phyloP scores from a whole-genome alignment of 2,113 vertebrate species.

The Stegastes partitus region DNA sequence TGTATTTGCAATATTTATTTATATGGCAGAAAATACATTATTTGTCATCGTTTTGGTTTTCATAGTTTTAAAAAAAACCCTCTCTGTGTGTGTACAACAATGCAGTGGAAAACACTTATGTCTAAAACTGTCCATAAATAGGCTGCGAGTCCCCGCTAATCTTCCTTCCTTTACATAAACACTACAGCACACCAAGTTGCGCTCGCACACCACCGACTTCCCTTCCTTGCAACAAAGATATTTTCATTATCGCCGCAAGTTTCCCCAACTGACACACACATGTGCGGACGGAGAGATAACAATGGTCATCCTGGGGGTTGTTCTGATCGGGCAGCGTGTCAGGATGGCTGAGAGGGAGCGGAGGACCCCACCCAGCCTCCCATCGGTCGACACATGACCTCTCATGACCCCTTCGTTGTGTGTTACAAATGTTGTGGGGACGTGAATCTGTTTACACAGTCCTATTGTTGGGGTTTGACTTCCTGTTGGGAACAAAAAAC shows the following conservation, averaged over 20 bases:
- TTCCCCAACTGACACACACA: conserved; percentile 25
- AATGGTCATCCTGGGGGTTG: conserved; percentile 41
- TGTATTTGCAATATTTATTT: too few relatives aligned
- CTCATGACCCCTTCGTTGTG: conserved; percentile 3
- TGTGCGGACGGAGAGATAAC: conserved; percentile 40
- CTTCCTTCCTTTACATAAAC: conserved; percentile 75
- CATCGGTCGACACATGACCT: conserved; percentile 28
- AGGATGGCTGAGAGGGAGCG: conserved; percentile 35
- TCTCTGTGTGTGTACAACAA: background rate
- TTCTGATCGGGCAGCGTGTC: conserved; percentile 18
- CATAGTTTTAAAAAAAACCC: background rate
- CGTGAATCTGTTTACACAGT: too few relatives aligned
- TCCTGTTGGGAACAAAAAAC: background rate
- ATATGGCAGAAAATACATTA: background rate
- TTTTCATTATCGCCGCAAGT: conserved; percentile 57
- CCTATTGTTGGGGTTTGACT: too few relatives aligned
- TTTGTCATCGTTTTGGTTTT: background rate
- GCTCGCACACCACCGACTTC: conserved; percentile 13
- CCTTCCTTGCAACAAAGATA: conserved; percentile 58
- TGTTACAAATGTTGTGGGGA: background rate
- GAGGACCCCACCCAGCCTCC: conserved; percentile 2
- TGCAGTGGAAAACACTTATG: conserved; percentile 15
- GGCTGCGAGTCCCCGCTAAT: conserved; percentile 33
- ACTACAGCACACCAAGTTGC: conserved; percentile 13
- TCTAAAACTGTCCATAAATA: conserved; percentile 55